These are phyloP conservation scores for Actinemys pallida DNA, from an alignment of 2,113 vertebrate genomes.

Conservation along the genomic window DNA sequence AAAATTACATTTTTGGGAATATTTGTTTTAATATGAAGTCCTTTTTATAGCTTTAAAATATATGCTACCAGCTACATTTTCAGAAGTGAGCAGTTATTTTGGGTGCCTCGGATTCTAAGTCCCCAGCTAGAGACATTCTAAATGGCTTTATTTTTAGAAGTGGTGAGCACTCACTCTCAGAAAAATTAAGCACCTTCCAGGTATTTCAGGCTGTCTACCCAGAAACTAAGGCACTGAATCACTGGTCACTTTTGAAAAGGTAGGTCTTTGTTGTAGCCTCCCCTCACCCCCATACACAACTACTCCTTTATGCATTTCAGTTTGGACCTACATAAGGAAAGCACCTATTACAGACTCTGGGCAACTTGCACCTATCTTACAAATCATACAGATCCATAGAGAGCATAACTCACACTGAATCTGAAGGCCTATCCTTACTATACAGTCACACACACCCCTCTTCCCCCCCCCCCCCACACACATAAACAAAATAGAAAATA, in stretches of 20 bases:
- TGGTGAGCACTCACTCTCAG: neutral
- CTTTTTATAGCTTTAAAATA: neutral
- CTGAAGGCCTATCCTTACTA: neutral
- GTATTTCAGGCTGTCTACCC: neutral
- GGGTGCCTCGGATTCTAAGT: neutral
- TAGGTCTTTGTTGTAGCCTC: neutral
- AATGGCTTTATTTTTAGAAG: neutral
- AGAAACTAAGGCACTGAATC: neutral
- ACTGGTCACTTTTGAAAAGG: neutral
- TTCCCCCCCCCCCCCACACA: neutral
- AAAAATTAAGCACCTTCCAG: neutral
- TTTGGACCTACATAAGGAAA: neutral
- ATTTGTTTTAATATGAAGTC: neutral
- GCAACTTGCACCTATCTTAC: neutral
- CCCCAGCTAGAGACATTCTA: neutral
- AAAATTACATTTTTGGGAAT: neutral
- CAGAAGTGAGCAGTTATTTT: neutral
- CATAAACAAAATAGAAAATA: no score
- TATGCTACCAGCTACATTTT: neutral
- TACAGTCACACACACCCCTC: neutral
- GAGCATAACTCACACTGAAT: rapidly evolving
- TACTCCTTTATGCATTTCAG: neutral
- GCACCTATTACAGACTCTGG: neutral
- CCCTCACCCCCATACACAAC: neutral
- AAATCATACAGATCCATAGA: neutral